Conservation (phyloP, 2,797 vertebrate species). For the Notoglanidium macrostoma region DNA sequence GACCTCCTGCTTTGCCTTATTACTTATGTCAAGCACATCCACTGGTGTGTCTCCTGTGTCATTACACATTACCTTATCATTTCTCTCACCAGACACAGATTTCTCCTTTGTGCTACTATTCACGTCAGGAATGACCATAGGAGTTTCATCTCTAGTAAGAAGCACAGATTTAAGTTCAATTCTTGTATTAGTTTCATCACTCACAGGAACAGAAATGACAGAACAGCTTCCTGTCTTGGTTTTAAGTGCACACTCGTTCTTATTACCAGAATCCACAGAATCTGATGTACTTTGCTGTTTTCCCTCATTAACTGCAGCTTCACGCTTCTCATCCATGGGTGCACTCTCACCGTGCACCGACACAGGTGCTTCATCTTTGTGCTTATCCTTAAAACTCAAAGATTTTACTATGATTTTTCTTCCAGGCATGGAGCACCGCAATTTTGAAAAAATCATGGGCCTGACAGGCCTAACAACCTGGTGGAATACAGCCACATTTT, state of each 20-base stretch:
- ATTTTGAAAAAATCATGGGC: slow-evolving; percentile 28
- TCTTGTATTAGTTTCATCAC: slow-evolving; percentile 20
- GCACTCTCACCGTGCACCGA: slow-evolving; percentile 26
- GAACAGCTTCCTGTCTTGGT: slow-evolving; percentile 17
- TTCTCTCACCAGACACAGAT: background rate
- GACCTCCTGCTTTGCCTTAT: background rate
- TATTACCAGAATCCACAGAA: background rate
- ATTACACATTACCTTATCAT: background rate
- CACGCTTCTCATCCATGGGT: slow-evolving; percentile 36
- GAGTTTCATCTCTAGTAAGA: slow-evolving; percentile 12
- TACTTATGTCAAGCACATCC: background rate
- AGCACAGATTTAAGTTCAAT: background rate
- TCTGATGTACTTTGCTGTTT: background rate
- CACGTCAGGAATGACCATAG: background rate
- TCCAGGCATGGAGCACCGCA: background rate
- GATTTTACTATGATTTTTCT: slow-evolving; percentile 28
- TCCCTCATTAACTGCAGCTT: slow-evolving; percentile 32
- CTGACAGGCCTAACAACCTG: slow-evolving; percentile 25
- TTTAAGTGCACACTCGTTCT: slow-evolving; percentile 8
- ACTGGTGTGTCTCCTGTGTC: background rate
- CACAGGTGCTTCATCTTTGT: slow-evolving; percentile 27
- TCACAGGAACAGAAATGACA: slow-evolving; percentile 4
- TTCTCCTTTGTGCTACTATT: background rate
- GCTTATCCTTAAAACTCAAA: slow-evolving; percentile 25
- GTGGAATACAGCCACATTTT: slow-evolving; percentile 37